These are phyloP conservation scores for Rhorus exstirpatorius DNA, from an alignment of 2,888 invertebrate species.

Conservation along the genomic window DNA sequence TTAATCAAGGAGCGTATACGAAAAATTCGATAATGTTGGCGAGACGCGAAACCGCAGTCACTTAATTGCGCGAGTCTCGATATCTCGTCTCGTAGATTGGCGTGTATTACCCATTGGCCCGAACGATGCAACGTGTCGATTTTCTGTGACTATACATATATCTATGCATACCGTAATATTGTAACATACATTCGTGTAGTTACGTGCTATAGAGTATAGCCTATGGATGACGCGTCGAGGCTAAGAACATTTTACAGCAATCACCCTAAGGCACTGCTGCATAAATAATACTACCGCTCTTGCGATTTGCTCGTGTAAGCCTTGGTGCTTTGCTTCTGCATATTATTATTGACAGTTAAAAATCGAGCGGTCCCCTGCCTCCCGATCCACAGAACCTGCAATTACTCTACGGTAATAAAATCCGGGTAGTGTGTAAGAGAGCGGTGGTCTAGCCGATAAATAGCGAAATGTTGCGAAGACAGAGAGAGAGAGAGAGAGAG, in stretches of 20 bases:
- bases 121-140: conserved; percentile 44
- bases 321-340: conserved; percentile 70
- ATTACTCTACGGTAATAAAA: conserved; percentile 77
- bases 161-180: conserved; percentile 6
- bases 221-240: conserved; percentile 46
- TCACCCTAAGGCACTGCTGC: conserved; percentile 71
- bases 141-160: conserved; percentile 12
- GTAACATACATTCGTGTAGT: conserved; percentile 33
- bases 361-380: conserved; percentile 54
- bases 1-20: conserved; percentile 8
- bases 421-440: conserved; percentile 66
- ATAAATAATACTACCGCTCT: conserved; percentile 73
- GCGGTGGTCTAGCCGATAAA: conserved; percentile 76
- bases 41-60: conserved; percentile 43
- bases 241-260: conserved; percentile 73
- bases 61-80: conserved; percentile 46
- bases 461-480: conserved; percentile 74
- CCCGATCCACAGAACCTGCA: conserved; percentile 70
- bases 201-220: conserved; percentile 19
- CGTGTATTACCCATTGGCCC: conserved; percentile 36
- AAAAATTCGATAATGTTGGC: conserved; percentile 36
- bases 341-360: conserved; percentile 76
- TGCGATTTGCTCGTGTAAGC: conserved; percentile 57
- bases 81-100: conserved; percentile 25
- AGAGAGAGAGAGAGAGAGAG: conserved; percentile 7